Evolutionary conservation across 2,797 vertebrate species (phyloP).

Genomic region (Nyctibius grandis): DNA sequence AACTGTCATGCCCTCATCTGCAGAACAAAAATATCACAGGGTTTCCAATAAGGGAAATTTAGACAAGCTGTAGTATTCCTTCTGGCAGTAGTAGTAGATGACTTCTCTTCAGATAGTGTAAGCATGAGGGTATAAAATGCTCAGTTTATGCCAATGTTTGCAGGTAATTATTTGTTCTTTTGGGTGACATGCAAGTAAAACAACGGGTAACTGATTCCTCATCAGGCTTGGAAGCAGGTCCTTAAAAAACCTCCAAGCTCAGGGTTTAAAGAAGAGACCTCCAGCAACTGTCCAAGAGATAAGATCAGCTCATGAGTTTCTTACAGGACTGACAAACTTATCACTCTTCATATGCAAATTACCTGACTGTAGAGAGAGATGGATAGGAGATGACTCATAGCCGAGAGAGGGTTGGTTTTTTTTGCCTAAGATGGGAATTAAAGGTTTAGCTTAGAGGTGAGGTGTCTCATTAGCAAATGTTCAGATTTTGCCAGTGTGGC

Average conservation of each 20-base stretch:
- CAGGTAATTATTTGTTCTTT: background rate
- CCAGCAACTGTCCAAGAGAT: constrained; percentile 32
- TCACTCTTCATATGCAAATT: constrained; percentile 25
- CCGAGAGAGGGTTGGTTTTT: background rate
- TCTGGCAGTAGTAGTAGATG: background rate
- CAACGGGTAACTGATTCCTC: background rate
- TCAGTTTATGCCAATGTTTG: background rate
- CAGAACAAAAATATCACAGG: background rate
- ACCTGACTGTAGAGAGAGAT: background rate
- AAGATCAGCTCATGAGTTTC: constrained; percentile 28
- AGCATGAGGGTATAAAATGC: background rate
- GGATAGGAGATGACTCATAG: background rate
- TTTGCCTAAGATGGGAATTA: background rate
- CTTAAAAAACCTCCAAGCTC: background rate
- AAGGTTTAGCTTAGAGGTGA: background rate
- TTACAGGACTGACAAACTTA: constrained; percentile 1
- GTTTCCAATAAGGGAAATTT: background rate
- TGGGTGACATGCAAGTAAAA: background rate
- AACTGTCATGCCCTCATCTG: background rate
- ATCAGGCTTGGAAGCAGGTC: background rate
- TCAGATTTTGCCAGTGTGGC: background rate
- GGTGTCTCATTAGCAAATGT: background rate
- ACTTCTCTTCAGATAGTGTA: background rate
- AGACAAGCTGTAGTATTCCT: background rate
- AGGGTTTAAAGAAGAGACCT: constrained; percentile 19